phyloP scores from a whole-genome alignment of 1,140 invertebrate genomes.

The Galleria mellonella region DNA sequence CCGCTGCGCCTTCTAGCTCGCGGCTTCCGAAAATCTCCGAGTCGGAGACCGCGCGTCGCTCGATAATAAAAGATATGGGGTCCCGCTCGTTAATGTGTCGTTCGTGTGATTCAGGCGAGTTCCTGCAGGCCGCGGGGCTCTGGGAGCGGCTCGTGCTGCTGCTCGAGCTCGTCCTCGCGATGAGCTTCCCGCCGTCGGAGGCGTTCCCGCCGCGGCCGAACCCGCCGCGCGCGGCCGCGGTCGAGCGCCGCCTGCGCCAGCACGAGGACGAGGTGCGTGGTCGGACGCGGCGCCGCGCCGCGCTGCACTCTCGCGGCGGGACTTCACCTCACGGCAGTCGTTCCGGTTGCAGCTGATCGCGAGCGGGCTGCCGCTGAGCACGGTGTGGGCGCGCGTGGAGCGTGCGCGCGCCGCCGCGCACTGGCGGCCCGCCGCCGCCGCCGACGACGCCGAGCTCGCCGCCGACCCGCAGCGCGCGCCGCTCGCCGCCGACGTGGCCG shows the following conservation, averaged over 20 bases:
- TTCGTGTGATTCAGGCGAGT: constrained; percentile 13
- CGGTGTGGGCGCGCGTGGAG: constrained; percentile 50
- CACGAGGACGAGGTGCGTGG: constrained; percentile 33
- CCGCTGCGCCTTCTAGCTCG: too few relatives aligned
- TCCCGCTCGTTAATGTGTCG: too few relatives aligned
- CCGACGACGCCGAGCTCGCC: constrained; percentile 3
- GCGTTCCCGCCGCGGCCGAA: constrained; percentile 10
- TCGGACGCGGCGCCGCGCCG: background rate
- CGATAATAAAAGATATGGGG: too few relatives aligned
- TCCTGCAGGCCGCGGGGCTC: constrained; percentile 35
- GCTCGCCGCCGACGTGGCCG: constrained; percentile 35
- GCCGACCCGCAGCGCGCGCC: constrained; percentile 40
- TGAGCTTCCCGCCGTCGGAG: constrained; percentile 28
- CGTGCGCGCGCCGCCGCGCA: constrained; percentile 35
- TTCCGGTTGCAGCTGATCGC: constrained; percentile 15
- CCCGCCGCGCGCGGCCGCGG: constrained; percentile 1
- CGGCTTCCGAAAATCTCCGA: too few relatives aligned
- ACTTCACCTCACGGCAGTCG: too few relatives aligned
- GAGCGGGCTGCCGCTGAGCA: constrained; percentile 39
- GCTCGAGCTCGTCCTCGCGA: constrained; percentile 35
- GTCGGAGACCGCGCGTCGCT: too few relatives aligned
- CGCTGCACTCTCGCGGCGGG: background rate
- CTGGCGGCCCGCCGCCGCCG: constrained; percentile 23
- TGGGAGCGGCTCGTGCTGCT: constrained; percentile 46
- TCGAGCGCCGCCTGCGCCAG: constrained; percentile 20